Conservation (phyloP, 2,797 vertebrate genomes). For the Knipowitschia caucasica region DNA sequence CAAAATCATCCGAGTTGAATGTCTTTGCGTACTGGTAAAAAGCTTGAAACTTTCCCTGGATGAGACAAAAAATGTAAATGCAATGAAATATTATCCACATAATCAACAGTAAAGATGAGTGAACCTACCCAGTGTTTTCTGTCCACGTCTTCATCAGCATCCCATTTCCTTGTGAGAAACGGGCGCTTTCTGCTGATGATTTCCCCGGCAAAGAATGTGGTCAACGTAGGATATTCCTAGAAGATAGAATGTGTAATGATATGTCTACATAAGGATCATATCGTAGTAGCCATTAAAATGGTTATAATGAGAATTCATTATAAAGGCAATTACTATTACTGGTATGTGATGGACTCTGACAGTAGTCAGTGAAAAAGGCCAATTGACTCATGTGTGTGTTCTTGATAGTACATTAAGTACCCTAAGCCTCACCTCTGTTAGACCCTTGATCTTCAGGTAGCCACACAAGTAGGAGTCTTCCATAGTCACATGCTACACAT, state of each 20-base stretch:
- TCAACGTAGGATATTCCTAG: conserved; percentile 93
- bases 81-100: not conserved
- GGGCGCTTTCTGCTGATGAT: conserved; percentile 95
- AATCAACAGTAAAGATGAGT: not conserved
- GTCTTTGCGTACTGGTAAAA: conserved; percentile 98
- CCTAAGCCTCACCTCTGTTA: conserved; percentile 88
- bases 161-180: conserved; percentile 97
- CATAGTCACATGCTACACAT: conserved; percentile 90
- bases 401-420: conserved; percentile 4
- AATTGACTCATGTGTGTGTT: conserved; percentile 6
- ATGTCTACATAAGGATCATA: not conserved
- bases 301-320: not conserved
- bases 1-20: conserved; percentile 97
- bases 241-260: not conserved
- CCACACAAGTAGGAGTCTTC: conserved; percentile 97
- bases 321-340: not conserved
- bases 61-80: conserved; percentile 5
- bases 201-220: conserved; percentile 97
- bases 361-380: not conserved
- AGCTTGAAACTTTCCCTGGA: conserved; percentile 93
- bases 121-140: conserved; percentile 93
- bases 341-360: not conserved
- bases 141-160: conserved; percentile 97
- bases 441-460: conserved; percentile 98
- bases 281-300: too few relatives aligned